phyloP scores from a whole-genome alignment of 2,113 vertebrate genomes.

The Silurus glanis region DNA sequence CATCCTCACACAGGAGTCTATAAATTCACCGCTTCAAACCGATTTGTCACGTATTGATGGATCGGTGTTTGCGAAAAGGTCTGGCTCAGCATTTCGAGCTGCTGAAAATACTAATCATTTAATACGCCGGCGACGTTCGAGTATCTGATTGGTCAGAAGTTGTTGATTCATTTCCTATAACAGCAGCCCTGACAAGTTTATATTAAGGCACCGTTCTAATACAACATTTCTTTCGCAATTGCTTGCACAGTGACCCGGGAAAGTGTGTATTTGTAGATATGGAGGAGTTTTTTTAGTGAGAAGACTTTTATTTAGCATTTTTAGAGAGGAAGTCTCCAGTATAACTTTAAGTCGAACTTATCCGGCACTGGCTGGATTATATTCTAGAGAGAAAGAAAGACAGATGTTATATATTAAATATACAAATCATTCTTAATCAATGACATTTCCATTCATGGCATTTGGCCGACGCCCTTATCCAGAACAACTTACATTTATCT shows the following conservation, averaged over 20 bases:
- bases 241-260: neutral
- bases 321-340: neutral
- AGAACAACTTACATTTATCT: no score
- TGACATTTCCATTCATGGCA: neutral
- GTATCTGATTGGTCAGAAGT: neutral
- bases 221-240: neutral
- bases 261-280: neutral
- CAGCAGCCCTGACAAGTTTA: neutral
- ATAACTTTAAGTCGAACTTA: neutral
- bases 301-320: neutral
- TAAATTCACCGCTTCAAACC: conserved; percentile 69
- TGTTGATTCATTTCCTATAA: neutral
- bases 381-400: neutral
- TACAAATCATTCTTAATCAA: neutral
- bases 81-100: conserved; percentile 1
- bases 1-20: conserved; percentile 64
- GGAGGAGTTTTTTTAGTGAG: neutral
- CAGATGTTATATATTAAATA: neutral
- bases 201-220: neutral
- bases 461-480: no score
- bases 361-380: neutral
- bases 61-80: conserved; percentile 13
- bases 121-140: neutral
- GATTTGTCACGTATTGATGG: conserved; percentile 62
- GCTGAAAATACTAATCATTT: neutral